Evolutionary conservation across 2,113 vertebrate species (phyloP).

Genomic region (Nannobrachium achirus): DNA sequence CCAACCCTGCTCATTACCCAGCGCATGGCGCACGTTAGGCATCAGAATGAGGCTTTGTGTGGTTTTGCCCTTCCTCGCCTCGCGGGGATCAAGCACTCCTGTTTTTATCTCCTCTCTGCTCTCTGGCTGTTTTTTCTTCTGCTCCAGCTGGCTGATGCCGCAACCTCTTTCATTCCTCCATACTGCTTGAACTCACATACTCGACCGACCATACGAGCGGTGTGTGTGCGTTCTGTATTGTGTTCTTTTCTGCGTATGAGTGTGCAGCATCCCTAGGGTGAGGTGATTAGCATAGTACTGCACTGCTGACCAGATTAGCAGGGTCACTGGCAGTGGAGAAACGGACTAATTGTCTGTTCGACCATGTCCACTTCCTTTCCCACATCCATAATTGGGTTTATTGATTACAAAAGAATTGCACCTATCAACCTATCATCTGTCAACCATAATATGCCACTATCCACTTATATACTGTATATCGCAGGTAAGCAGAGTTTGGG

Average conservation of each 20-base stretch:
- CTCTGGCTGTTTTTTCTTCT: constrained; percentile 31
- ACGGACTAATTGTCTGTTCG: constrained; percentile 16
- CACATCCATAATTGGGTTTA: neutral
- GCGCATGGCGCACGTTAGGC: no score
- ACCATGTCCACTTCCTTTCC: constrained; percentile 22
- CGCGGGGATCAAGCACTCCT: no score
- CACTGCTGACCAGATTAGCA: constrained; percentile 54
- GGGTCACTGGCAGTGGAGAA: constrained; percentile 49
- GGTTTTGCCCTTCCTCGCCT: no score
- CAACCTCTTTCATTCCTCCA: no score
- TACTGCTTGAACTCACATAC: no score
- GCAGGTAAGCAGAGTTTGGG: no score
- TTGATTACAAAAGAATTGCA: no score
- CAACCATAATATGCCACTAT: no score
- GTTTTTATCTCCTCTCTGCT: neutral
- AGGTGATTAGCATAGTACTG: constrained; percentile 46
- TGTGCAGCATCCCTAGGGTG: constrained; percentile 31
- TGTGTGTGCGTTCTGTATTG: constrained; percentile 3
- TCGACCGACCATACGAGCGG: neutral
- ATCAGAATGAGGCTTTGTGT: no score
- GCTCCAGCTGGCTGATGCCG: neutral
- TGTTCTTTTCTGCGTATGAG: neutral
- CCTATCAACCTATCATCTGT: no score
- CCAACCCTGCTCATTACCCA: no score
- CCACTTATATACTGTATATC: no score